Percentiles rank a stretch among this genome's conserved stretches.
Conservation (phyloP, 2,888 invertebrate genomes). For the Lasius platythorax region DNA sequence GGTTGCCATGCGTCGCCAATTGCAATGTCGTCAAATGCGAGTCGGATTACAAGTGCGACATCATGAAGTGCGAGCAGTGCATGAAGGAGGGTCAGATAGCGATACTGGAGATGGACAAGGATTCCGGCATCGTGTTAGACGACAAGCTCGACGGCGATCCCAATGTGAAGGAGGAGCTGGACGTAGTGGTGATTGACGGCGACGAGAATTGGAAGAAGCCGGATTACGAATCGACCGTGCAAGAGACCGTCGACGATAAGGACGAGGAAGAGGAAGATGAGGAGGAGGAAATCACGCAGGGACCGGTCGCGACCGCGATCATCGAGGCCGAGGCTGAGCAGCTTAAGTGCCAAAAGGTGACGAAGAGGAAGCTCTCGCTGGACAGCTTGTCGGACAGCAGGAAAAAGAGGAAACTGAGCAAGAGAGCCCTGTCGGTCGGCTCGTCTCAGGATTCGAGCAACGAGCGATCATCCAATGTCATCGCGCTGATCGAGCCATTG, state of each 20-base stretch:
- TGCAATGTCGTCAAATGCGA: conserved; percentile 84
- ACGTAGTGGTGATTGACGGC: conserved; percentile 87
- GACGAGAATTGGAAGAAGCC: conserved; percentile 85
- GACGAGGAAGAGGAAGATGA: conserved; percentile 66
- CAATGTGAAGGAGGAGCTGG: conserved; percentile 86
- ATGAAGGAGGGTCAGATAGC: conserved; percentile 83
- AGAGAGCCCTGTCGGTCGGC: conserved; percentile 82
- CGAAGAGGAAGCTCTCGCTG: conserved; percentile 87
- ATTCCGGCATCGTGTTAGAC: conserved; percentile 82
- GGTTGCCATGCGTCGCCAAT: conserved; percentile 80
- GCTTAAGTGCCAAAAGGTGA: conserved; percentile 87
- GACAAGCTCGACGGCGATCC: conserved; percentile 83
- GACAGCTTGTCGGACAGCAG: conserved; percentile 86
- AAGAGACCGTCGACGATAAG: conserved; percentile 79
- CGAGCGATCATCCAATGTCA: conserved; percentile 58
- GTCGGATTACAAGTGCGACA: conserved; percentile 82
- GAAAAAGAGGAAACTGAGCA: conserved; percentile 86
- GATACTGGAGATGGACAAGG: conserved; percentile 82
- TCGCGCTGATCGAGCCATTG: conserved; percentile 65
- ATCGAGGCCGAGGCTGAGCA: conserved; percentile 41
- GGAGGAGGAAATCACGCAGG: conserved; percentile 65
- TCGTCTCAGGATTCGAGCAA: conserved; percentile 76
- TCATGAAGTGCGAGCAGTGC: conserved; percentile 84
- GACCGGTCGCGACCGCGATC: conserved; percentile 35
- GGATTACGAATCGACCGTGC: conserved; percentile 83